Evolutionary conservation across 2,797 vertebrate species (phyloP).

Genomic region (Sebastes flavidus): DNA sequence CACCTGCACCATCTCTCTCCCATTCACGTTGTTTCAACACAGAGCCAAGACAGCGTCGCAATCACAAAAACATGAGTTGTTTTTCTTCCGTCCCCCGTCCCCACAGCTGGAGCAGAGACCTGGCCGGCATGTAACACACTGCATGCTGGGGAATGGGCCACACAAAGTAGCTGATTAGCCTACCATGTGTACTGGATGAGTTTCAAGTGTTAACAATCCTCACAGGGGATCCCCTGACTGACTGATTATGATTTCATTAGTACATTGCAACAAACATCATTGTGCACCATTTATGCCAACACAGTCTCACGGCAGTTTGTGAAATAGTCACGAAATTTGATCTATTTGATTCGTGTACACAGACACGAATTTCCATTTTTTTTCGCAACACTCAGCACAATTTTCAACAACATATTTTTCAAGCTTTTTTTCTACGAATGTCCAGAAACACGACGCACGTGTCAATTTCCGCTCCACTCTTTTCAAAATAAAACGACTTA

Average conservation of each 20-base stretch:
- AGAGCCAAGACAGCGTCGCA: not conserved
- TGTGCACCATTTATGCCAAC: not conserved
- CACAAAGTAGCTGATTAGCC: constrained; percentile 28
- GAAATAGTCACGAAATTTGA: no score
- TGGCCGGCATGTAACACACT: not conserved
- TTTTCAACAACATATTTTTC: no score
- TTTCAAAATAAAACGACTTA: no score
- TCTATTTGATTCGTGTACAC: no score
- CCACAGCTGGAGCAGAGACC: constrained; percentile 23
- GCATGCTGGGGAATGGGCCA: constrained; percentile 9
- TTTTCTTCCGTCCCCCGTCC: constrained; percentile 23
- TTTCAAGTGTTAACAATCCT: constrained; percentile 14
- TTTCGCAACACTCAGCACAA: no score
- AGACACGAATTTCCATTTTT: no score
- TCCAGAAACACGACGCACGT: no score
- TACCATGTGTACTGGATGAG: constrained; percentile 37
- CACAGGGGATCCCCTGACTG: not conserved
- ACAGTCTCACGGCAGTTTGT: no score
- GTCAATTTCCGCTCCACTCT: no score
- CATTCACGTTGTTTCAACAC: constrained; percentile 15
- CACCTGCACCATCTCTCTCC: constrained; percentile 63
- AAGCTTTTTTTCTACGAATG: no score
- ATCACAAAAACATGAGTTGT: constrained; percentile 51
- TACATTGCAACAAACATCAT: not conserved
- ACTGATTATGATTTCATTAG: not conserved